phyloP scores from a whole-genome alignment of 2,888 invertebrate genomes.

The Drosophila rubida region DNA sequence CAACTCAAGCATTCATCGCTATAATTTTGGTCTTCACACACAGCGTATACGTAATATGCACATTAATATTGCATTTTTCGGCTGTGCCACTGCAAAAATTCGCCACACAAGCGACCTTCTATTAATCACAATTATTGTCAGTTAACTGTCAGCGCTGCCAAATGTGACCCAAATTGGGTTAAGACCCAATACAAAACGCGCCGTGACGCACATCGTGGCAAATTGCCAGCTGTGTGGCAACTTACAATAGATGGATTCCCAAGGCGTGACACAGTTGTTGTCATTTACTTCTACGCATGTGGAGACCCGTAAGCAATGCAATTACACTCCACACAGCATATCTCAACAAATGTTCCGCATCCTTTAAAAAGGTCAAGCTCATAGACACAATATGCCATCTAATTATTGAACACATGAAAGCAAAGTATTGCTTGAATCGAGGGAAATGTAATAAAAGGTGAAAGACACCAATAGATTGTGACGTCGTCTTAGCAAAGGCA shows the following conservation, averaged over 20 bases:
- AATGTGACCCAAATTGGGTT: conserved; percentile 19
- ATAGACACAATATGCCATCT: not conserved
- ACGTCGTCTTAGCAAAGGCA: not conserved
- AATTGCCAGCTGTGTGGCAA: conserved; percentile 13
- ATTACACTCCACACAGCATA: not conserved
- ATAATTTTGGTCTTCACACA: conserved; percentile 1
- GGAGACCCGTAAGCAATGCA: not conserved
- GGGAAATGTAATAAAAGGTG: not conserved
- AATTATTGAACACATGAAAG: not conserved
- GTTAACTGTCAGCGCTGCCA: conserved; percentile 19
- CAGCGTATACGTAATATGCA: conserved; percentile 31
- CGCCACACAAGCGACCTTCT: conserved; percentile 25
- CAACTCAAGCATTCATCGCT: not conserved
- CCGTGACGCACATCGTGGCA: not conserved
- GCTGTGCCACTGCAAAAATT: conserved; percentile 4
- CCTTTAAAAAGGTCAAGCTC: not conserved
- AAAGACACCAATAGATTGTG: not conserved
- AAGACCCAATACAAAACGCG: conserved; percentile 2
- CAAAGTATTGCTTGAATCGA: too few species aligned
- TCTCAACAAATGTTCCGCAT: not conserved
- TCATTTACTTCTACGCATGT: not conserved
- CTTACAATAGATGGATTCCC: not conserved
- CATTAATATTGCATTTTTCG: conserved; percentile 41
- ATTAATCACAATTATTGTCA: conserved; percentile 75
- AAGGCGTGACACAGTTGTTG: not conserved